Base-by-base conservation (phyloP, 2,797 vertebrate genomes). In the Thaleichthys pacificus region DNA sequence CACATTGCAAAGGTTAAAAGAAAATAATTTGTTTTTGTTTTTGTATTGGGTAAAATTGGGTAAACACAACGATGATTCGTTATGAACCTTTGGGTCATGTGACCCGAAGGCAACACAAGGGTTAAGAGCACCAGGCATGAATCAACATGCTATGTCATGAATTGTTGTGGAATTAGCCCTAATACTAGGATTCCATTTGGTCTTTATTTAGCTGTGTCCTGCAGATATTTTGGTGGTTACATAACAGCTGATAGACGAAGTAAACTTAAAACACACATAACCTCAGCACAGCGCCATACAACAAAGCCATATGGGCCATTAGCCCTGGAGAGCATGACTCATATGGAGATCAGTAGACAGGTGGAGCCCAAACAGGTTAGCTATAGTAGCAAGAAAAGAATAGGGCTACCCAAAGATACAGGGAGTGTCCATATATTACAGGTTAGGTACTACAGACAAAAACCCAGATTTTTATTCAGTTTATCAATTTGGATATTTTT, bases 301-400 rank as follows among this genome's bases (percentile, higher is more conserved):
- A 68, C 75, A 24, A 76, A 78, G 65, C 67, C 82, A 86, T 82
- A 85, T 86, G 88, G 81, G 77, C 82, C 70, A 84, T 86, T 70
- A 86, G 80, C 49, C 54, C 80, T 85, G 62, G 75, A 71, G 64
- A 70, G 81, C 76, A 14, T 87, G 24, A 88, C 84, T 71, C 61
- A 63, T 69, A 65, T 56, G 60, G 77, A 70, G 64, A 75, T 72
- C 79, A 42, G 38, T 38, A 69, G 30, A 66, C 11, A 21, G 28
- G 42, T 61, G 21, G 71, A 67, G 61, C 35, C 77, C 42, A 76
- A 32, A 28, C 17, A 77, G 38, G 30, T 30, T 15, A 30, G 60
- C 38, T 66, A 70, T 42, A 67, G 60, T 15, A 70, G 60, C 54
- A 1, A 12, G 47, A 12, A 17, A 28, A 28, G 17, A 28, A n/a